Evolutionary conservation across 2,113 vertebrate genomes (phyloP), one percentile per base, ranked within the genome.

Genomic region (Gasterosteus aculeatus): DNA sequence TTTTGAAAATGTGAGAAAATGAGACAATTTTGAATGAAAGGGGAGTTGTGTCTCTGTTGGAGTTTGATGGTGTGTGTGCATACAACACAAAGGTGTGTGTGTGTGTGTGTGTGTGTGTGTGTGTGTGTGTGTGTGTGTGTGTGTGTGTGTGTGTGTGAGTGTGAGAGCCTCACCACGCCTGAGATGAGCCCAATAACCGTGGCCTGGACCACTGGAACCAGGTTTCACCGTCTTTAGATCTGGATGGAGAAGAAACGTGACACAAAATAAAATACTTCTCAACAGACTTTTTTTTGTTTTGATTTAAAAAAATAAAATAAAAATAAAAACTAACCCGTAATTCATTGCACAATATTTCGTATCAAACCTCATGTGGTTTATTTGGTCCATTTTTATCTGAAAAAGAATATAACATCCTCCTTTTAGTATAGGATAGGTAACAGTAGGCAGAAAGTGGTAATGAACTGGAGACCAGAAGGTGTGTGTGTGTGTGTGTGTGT

Each of bases 121-220:
- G 75, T 18, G 46, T 49, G 47, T 1, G 42, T 42, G 41, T 42
- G 10, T 12, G 41, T 44, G 42, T 15, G 42, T 12, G 42, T 42
- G 42, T 60, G 75, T n/a, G 26, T 16, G 26, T 19, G 75, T 57
- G 53, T 15, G n/a, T 3, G 57, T 85, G 15, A 38, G 42, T 57
- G 75, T 16, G 26, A 16, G 29, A 56, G 87, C 77, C 76, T 85
- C 83, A 91, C 78, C 84, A 88, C 82, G 88, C 83, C 84, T 87
- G 90, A 90, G 81, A 78, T 90, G 88, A 91, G 81, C 88, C 88
- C 87, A 91, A 89, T 89, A 87, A 90, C 86, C 87, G 81, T 86
- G 83, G 72, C 76, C 29, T 75, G 74, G 47, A 82, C 83, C 88
- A 83, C 72, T 81, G 84, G 73, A 89, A 70, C 60, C 39, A 80